These are phyloP conservation scores for Montipora sp. DNA, from an alignment of 64 coral and sea anemone species.

Conservation along the genomic window DNA sequence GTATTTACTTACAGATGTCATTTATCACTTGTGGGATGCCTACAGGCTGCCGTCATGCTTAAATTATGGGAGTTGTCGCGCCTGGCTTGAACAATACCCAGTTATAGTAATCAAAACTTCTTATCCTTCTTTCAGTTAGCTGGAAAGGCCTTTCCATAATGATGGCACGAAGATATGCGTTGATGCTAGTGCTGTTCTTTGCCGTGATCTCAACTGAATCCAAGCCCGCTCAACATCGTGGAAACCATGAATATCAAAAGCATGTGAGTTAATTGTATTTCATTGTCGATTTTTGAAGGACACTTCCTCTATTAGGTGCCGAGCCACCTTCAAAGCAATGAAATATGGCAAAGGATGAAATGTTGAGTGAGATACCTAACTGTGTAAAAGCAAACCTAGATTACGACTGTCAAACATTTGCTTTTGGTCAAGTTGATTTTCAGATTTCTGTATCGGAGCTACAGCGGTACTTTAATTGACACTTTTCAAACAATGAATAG, in stretches of 20 bases:
- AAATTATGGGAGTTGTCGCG: conserved; percentile 4
- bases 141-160: neutral
- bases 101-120: neutral
- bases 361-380: neutral
- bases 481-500: too few relatives aligned
- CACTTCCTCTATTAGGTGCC: neutral
- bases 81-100: neutral
- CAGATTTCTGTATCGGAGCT: too few relatives aligned
- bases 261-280: conserved; percentile 1
- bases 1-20: neutral
- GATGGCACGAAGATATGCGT: neutral
- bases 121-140: neutral
- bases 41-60: neutral
- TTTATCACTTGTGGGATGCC: neutral
- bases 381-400: neutral
- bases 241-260: neutral
- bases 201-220: neutral
- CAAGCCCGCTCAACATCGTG: neutral
- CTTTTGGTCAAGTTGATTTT: neutral
- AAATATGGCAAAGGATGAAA: neutral
- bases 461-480: too few relatives aligned
- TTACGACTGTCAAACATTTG: neutral
- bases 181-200: neutral
- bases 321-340: too few relatives aligned
- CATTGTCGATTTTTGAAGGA: neutral